These are phyloP conservation scores for Cyaniris semiargus DNA, from an alignment of 2,888 invertebrate genomes.

Conservation along the genomic window DNA sequence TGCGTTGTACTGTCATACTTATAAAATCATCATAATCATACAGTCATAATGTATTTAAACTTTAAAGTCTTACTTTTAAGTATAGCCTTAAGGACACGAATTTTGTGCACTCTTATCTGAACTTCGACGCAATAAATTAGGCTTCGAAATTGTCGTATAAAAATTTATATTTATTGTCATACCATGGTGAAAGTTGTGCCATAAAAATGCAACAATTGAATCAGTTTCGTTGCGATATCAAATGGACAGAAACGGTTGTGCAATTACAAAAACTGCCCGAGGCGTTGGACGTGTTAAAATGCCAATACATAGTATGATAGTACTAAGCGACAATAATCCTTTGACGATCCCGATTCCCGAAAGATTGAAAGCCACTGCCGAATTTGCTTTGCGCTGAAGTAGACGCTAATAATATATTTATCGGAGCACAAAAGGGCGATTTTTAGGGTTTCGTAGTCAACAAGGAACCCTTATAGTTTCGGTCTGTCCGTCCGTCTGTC, in stretches of 20 bases:
- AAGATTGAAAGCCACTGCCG: not conserved
- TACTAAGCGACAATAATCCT: not conserved
- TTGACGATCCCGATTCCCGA: not conserved
- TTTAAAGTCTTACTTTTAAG: not conserved
- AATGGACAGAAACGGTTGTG: constrained; percentile 44
- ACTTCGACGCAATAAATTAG: not conserved
- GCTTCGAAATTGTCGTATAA: not conserved
- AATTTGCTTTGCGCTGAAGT: not conserved
- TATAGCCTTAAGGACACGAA: not conserved
- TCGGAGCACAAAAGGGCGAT: too few species aligned
- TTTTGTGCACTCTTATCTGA: not conserved
- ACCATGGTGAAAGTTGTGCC: constrained; percentile 35
- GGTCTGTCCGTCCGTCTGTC: too few species aligned
- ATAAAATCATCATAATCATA: not conserved
- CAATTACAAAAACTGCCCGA: constrained; percentile 43
- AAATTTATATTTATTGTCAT: constrained; percentile 7
- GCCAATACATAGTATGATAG: not conserved
- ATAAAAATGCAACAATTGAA: constrained; percentile 44
- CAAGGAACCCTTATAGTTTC: too few species aligned
- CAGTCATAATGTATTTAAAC: not conserved
- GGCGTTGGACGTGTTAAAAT: constrained; percentile 16
- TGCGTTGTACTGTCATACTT: not conserved
- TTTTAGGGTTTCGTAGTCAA: too few species aligned
- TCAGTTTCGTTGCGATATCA: constrained; percentile 41
- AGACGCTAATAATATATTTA: too few species aligned